These are phyloP conservation scores for Mirounga angustirostris DNA, from an alignment of 2,113 vertebrate genomes.

Conservation along the genomic window DNA sequence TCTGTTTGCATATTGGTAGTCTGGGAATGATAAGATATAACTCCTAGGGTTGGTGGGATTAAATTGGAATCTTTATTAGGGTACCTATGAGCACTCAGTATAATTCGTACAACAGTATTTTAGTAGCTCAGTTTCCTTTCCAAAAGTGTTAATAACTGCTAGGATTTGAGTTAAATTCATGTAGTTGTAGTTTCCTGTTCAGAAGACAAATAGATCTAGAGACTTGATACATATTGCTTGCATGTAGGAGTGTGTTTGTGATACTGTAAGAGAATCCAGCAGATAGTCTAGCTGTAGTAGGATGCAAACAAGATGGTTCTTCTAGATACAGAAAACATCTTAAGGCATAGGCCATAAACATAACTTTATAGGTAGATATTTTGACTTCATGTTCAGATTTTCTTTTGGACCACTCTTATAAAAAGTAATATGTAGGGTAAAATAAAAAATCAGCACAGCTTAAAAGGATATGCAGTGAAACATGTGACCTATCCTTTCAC, in stretches of 20 bases:
- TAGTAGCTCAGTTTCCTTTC: not conserved
- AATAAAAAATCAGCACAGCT: not conserved
- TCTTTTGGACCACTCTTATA: not conserved
- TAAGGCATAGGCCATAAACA: not conserved
- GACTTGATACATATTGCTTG: not conserved
- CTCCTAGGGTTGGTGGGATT: not conserved
- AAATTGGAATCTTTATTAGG: not conserved
- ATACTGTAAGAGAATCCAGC: not conserved
- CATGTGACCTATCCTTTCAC: not conserved
- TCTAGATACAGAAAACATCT: not conserved
- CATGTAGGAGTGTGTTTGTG: not conserved
- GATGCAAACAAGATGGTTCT: not conserved
- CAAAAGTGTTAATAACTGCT: slow-evolving; percentile 16
- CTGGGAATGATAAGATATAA: not conserved
- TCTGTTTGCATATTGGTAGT: not conserved
- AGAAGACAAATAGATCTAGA: not conserved
- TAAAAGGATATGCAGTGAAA: not conserved
- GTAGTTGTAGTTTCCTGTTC: not conserved
- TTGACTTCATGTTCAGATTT: slow-evolving; percentile 21
- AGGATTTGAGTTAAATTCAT: slow-evolving; percentile 1
- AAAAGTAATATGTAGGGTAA: not conserved
- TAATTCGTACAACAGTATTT: not conserved
- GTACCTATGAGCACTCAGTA: not conserved
- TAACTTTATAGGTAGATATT: not conserved
- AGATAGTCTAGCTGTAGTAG: not conserved